Percentiles rank a stretch among this genome's conserved stretches.
These are phyloP conservation scores for Drosophila mojavensis DNA, from an alignment of 1,140 invertebrate species.

Conservation along the genomic window DNA sequence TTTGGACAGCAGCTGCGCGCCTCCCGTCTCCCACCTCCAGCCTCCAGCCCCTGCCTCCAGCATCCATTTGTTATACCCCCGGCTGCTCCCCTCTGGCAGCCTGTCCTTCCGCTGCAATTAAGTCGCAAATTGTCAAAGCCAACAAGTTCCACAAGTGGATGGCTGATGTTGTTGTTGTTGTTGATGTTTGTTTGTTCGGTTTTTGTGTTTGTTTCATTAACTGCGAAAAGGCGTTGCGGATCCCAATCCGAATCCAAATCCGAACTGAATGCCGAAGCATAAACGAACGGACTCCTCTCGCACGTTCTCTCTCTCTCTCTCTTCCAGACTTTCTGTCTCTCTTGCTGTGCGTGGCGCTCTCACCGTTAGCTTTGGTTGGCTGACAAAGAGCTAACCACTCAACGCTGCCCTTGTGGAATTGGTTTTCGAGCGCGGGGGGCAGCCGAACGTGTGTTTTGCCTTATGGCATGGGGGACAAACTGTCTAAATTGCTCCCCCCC, in stretches of 20 bases:
- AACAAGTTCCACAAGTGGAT: slow-evolving; percentile 75
- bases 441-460: neutral
- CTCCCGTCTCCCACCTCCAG: neutral
- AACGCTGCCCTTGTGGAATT: slow-evolving; percentile 31
- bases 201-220: slow-evolving; percentile 51
- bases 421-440: neutral
- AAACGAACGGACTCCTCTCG: slow-evolving; percentile 11
- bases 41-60: neutral
- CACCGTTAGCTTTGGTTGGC: slow-evolving; percentile 51
- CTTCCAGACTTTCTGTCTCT: slow-evolving; percentile 1
- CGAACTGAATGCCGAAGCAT: slow-evolving; percentile 25
- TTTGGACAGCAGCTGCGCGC: slow-evolving; percentile 12
- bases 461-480: slow-evolving; percentile 4
- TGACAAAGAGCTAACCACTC: slow-evolving; percentile 71
- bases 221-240: slow-evolving; percentile 60
- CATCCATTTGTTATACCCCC: neutral
- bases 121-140: slow-evolving; percentile 70
- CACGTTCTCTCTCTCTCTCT: slow-evolving; percentile 1
- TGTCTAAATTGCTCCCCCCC: slow-evolving; percentile 62
- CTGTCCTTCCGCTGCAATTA: slow-evolving; percentile 68
- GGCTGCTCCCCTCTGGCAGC: neutral
- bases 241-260: slow-evolving; percentile 26
- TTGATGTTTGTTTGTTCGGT: slow-evolving; percentile 16
- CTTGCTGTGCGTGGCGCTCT: slow-evolving; percentile 12
- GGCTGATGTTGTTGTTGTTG: slow-evolving; percentile 21